phyloP scores from a whole-genome alignment of 1,140 invertebrate species.

The Chionoecetes opilio region DNA sequence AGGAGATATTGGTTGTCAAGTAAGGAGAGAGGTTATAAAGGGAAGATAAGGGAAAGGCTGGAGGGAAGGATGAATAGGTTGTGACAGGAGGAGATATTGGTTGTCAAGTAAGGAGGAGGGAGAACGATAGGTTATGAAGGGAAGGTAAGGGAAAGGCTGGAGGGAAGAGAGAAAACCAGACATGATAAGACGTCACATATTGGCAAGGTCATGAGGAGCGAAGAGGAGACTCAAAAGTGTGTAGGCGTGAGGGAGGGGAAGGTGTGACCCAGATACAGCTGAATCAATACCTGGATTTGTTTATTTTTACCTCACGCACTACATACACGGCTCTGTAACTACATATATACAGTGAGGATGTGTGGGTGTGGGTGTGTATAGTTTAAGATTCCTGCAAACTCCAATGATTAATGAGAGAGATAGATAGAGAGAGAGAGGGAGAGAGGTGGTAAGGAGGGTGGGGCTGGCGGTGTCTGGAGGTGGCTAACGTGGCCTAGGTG shows the following conservation, averaged over 20 bases:
- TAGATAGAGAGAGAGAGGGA: constrained; percentile 56
- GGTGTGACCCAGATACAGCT: background rate
- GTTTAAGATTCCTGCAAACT: background rate
- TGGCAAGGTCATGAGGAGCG: constrained; percentile 23
- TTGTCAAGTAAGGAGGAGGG: background rate
- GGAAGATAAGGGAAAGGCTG: no score
- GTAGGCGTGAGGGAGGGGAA: background rate
- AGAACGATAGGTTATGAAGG: background rate
- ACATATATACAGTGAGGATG: no score
- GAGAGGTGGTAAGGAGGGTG: background rate
- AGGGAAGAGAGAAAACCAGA: background rate
- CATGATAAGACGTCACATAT: no score
- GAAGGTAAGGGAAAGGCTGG: background rate
- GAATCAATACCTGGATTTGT: background rate
- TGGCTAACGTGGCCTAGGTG: background rate
- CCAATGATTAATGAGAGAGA: constrained; percentile 34
- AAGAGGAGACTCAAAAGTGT: background rate
- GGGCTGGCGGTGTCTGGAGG: background rate
- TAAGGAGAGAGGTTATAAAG: no score
- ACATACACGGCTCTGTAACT: no score
- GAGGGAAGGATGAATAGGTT: background rate
- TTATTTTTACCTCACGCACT: background rate
- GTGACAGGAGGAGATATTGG: no score
- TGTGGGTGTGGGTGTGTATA: background rate
- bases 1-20: no score